Evolutionary conservation across 2,113 vertebrate genomes (phyloP).

Genomic region (Brachyhypopomus gauderio): DNA sequence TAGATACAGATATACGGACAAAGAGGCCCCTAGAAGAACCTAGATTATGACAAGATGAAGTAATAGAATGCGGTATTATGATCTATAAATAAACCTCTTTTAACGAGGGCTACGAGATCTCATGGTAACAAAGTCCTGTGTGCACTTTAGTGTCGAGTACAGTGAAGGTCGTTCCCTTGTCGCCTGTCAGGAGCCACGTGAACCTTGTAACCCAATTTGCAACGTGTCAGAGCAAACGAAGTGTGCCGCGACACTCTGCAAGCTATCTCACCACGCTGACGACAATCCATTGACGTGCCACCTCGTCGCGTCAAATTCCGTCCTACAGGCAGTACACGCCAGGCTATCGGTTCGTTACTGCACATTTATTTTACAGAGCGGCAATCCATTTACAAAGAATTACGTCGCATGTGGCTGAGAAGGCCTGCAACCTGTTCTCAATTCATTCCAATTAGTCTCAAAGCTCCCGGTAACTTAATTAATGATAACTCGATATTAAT

Average conservation of each 20-base stretch:
- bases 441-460: conserved; percentile 34
- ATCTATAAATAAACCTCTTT: neutral
- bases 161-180: conserved; percentile 6
- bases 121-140: neutral
- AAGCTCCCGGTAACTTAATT: conserved; percentile 29
- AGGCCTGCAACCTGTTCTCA: conserved; percentile 37
- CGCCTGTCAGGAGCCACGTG: conserved; percentile 27
- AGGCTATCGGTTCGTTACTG: neutral
- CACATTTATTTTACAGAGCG: neutral
- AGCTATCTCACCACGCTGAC: neutral
- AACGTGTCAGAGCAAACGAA: conserved; percentile 31
- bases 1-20: neutral
- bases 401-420: neutral
- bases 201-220: conserved; percentile 32
- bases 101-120: neutral
- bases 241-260: conserved; percentile 20
- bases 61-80: too few relatives aligned
- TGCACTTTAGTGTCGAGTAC: neutral
- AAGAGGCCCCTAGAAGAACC: neutral
- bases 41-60: neutral
- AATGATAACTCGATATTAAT: conserved; percentile 43
- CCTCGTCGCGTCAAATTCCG: conserved; percentile 20
- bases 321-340: neutral
- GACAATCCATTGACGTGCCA: conserved; percentile 21
- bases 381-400: conserved; percentile 17